Conservation (phyloP, 2,797 vertebrate species). For the Delichon dasypus region DNA sequence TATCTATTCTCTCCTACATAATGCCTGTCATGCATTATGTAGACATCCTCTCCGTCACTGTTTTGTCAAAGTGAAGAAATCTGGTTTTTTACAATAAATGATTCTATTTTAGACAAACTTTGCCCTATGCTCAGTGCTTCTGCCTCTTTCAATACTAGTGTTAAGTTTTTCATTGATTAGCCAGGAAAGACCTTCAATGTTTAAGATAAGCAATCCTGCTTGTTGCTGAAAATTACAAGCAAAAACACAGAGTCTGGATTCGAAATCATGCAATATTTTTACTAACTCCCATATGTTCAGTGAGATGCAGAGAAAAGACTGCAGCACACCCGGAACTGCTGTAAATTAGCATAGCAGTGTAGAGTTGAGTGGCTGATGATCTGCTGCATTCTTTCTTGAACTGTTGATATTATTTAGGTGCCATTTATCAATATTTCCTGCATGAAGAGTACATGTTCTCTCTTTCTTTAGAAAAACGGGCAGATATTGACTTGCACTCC, state of each 20-base stretch:
- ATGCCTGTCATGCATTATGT: neutral
- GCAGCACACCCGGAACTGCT: neutral
- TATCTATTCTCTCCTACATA: neutral
- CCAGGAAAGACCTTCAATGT: neutral
- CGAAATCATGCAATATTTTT: neutral
- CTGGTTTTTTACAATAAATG: neutral
- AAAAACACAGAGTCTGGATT: neutral
- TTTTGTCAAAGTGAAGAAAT: neutral
- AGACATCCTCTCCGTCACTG: neutral
- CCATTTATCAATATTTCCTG: neutral
- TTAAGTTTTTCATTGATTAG: neutral
- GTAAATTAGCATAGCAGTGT: neutral
- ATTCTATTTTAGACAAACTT: neutral
- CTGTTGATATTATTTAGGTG: neutral
- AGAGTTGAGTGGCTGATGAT: neutral
- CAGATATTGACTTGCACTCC: neutral
- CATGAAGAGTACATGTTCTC: neutral
- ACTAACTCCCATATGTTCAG: neutral
- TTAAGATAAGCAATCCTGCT: neutral
- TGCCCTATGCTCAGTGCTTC: neutral
- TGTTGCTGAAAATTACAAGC: neutral
- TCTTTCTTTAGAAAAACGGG: neutral
- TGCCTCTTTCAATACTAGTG: neutral
- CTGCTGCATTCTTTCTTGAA: neutral
- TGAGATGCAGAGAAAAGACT: neutral